Percentiles rank a stretch among this genome's conserved stretches.
These are phyloP conservation scores for Chouioia cunea DNA, from an alignment of 2,888 invertebrate genomes.

Conservation along the genomic window DNA sequence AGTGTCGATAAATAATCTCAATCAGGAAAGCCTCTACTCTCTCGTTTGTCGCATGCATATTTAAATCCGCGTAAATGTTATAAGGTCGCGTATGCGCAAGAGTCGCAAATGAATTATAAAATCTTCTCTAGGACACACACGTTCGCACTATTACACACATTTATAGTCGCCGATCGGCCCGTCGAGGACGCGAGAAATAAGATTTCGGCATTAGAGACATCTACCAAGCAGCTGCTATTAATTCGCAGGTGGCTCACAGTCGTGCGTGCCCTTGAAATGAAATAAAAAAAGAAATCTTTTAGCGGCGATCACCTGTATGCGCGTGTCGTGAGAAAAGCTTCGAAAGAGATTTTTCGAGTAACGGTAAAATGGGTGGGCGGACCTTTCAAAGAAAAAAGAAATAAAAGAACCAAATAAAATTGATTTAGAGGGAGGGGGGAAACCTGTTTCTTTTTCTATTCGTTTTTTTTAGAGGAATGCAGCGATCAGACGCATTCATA, in stretches of 20 bases:
- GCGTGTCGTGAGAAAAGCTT: conserved; percentile 8
- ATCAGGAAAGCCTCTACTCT: not conserved
- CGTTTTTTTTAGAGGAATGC: no score
- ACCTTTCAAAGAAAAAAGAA: conserved; percentile 36
- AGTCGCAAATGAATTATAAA: no score
- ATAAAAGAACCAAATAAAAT: conserved; percentile 56
- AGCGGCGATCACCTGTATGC: no score
- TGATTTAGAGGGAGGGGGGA: conserved; percentile 59
- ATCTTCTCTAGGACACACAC: no score
- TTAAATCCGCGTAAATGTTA: conserved; percentile 45
- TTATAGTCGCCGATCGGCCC: no score
- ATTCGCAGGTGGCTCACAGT: no score
- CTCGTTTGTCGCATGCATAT: conserved; percentile 27
- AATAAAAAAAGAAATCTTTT: no score
- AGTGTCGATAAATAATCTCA: no score
- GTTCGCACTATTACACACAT: no score
- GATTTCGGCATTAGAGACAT: conserved; percentile 28
- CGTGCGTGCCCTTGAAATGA: no score
- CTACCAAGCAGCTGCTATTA: no score
- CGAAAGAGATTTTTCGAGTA: conserved; percentile 51
- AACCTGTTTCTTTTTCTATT: conserved; percentile 28
- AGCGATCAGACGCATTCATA: no score
- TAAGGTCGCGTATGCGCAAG: conserved; percentile 34
- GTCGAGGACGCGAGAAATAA: conserved; percentile 21
- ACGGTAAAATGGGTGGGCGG: conserved; percentile 67